Evolutionary conservation across 1,140 invertebrate species (phyloP).

Genomic region (Zelostemma sp.): DNA sequence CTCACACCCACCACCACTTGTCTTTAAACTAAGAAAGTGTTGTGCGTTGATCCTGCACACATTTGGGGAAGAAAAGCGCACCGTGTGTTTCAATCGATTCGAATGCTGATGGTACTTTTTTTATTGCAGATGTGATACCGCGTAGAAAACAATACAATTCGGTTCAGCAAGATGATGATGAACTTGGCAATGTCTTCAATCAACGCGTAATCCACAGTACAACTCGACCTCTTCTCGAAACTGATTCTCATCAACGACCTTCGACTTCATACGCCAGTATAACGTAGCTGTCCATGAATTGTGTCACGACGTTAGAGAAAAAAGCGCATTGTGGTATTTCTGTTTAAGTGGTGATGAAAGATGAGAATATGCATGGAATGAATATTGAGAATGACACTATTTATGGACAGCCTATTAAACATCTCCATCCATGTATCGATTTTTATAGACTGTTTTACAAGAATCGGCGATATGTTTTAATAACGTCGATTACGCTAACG

Average conservation of each 20-base stretch:
- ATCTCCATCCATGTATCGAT: background rate
- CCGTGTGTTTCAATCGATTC: no score
- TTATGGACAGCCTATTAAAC: no score
- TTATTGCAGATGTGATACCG: constrained; percentile 66
- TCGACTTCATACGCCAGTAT: constrained; percentile 70
- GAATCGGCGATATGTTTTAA: background rate
- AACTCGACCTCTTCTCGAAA: constrained; percentile 62
- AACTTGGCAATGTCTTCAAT: constrained; percentile 34
- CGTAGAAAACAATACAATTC: constrained; percentile 51
- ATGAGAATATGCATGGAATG: no score
- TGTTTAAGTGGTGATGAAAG: no score
- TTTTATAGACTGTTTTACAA: background rate
- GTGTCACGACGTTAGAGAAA: no score
- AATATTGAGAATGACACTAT: no score
- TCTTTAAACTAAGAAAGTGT: no score
- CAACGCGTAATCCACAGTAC: constrained; percentile 23
- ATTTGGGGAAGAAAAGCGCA: no score
- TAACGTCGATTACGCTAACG: background rate
- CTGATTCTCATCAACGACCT: constrained; percentile 56
- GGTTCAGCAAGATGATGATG: constrained; percentile 28
- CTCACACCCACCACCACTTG: no score
- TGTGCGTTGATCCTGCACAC: no score
- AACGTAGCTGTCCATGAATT: no score
- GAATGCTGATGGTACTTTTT: constrained; percentile 10
- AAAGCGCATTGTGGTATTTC: no score